Percentiles rank a stretch among this genome's conserved stretches.
These are phyloP conservation scores for Drosophila lacteicornis DNA, from an alignment of 1,140 invertebrate genomes.

Conservation along the genomic window DNA sequence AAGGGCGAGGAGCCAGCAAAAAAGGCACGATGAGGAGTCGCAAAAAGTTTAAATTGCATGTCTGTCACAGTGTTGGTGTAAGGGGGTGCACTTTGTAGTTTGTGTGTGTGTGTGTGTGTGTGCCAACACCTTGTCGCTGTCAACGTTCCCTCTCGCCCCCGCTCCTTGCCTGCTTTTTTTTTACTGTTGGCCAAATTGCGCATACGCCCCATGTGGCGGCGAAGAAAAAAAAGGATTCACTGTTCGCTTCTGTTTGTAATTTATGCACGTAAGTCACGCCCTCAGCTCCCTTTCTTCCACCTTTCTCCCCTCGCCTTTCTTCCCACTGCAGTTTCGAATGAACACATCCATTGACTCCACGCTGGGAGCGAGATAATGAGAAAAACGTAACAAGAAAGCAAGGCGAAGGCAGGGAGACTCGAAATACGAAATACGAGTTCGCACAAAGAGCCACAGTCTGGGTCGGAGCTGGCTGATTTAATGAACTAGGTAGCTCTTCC, in stretches of 20 bases:
- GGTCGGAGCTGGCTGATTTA: slow-evolving; percentile 46
- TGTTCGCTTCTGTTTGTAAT: slow-evolving; percentile 60
- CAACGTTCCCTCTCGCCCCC: slow-evolving; percentile 16
- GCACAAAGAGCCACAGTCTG: slow-evolving; percentile 6
- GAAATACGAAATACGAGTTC: slow-evolving; percentile 37
- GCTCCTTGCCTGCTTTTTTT: neutral
- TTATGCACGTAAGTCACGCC: slow-evolving; percentile 66
- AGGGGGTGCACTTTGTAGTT: slow-evolving; percentile 1
- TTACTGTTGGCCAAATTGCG: slow-evolving; percentile 53
- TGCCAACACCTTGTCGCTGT: slow-evolving; percentile 49
- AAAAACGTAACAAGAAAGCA: slow-evolving; percentile 58
- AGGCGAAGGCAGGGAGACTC: slow-evolving; percentile 21
- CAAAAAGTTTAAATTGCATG: slow-evolving; percentile 61
- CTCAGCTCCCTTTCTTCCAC: slow-evolving; percentile 1
- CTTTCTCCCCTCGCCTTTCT: neutral
- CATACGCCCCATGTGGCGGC: slow-evolving; percentile 60
- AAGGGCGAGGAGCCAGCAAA: neutral
- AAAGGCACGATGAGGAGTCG: neutral
- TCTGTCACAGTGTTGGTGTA: slow-evolving; percentile 18
- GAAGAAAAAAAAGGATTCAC: slow-evolving; percentile 1
- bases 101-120: slow-evolving; percentile 26
- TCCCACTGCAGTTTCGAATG: slow-evolving; percentile 39
- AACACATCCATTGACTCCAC: slow-evolving; percentile 50
- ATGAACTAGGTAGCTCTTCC: slow-evolving; percentile 59
- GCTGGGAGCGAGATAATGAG: slow-evolving; percentile 62